These are phyloP conservation scores for Anthopleura xanthogrammica DNA, from an alignment of 92 coral and sea anemone species.

Conservation along the genomic window DNA sequence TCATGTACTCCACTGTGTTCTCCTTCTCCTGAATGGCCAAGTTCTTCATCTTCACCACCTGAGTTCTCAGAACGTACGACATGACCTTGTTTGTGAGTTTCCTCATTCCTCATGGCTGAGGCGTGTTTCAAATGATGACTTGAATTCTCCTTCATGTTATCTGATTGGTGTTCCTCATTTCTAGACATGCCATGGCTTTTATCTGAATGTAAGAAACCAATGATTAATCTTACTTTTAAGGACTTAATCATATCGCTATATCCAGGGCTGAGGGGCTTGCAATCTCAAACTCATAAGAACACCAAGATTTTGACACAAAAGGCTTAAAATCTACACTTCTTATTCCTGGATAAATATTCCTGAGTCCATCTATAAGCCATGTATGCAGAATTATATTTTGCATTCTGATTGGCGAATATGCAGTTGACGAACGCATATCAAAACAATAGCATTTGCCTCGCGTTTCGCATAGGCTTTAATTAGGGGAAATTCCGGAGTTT, in stretches of 20 bases:
- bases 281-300: no score
- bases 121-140: neutral
- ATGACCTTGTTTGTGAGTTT: neutral
- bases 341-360: no score
- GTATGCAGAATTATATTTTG: no score
- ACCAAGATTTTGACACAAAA: no score
- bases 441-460: no score
- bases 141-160: neutral
- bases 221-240: neutral
- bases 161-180: neutral
- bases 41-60: constrained; percentile 11
- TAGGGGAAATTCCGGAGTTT: neutral
- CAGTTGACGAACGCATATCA: no score
- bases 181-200: neutral
- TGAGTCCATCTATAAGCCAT: no score
- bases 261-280: no score
- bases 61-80: neutral
- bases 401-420: neutral
- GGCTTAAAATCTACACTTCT: no score
- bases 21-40: constrained; percentile 14
- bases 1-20: constrained; percentile 16
- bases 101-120: neutral
- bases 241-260: neutral
- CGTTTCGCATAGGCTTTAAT: no score
- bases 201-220: neutral